These are phyloP conservation scores for Lasioglossum calceatum DNA, from an alignment of 2,888 invertebrate species.

Conservation along the genomic window DNA sequence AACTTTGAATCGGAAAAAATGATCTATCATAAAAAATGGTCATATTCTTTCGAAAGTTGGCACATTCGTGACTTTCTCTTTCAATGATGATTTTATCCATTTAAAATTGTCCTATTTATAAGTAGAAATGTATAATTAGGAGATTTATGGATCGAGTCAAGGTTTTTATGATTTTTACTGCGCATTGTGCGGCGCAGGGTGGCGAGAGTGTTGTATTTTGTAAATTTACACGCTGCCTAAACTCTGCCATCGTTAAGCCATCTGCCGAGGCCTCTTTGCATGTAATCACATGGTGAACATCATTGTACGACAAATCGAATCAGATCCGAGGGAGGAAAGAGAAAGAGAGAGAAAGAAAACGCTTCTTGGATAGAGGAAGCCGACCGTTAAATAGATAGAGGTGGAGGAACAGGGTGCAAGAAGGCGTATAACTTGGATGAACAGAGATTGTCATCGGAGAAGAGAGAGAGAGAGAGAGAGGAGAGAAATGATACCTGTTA, in stretches of 20 bases:
- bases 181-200: background rate
- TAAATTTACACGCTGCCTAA: conserved; percentile 64
- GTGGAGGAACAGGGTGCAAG: conserved; percentile 58
- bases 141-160: background rate
- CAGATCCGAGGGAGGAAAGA: conserved; percentile 60
- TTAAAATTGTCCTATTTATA: too few species aligned
- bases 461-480: background rate
- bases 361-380: conserved; percentile 47
- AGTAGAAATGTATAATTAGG: background rate
- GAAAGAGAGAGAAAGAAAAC: background rate
- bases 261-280: conserved; percentile 61
- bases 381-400: conserved; percentile 45
- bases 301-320: conserved; percentile 77
- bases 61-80: too few species aligned
- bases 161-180: background rate
- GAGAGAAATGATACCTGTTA: background rate
- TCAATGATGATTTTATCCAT: too few species aligned
- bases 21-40: too few species aligned
- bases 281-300: conserved; percentile 73
- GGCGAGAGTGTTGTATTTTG: conserved; percentile 50
- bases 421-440: conserved; percentile 69
- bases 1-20: too few species aligned
- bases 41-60: too few species aligned
- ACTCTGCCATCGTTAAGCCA: conserved; percentile 58
- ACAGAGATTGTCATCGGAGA: conserved; percentile 49